These are phyloP conservation scores for Drosophila equinoxialis DNA, from an alignment of 1,140 invertebrate genomes.

Conservation along the genomic window DNA sequence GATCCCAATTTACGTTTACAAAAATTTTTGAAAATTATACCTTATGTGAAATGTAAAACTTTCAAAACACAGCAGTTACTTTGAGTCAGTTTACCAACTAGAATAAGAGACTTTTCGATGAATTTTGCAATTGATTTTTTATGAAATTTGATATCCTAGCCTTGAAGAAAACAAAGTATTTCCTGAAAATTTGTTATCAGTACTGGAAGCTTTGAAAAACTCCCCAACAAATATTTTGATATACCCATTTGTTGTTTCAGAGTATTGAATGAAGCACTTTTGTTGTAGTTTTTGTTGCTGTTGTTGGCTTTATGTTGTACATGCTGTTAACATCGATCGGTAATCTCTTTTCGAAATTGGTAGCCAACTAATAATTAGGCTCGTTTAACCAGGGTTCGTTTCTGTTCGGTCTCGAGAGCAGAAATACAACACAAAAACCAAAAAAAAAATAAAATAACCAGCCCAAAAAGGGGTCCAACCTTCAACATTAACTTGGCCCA, in stretches of 20 bases:
- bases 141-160: neutral
- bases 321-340: constrained; percentile 69
- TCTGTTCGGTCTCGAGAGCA: constrained; percentile 22
- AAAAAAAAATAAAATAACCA: neutral
- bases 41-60: no score
- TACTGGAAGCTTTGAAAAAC: no score
- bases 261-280: neutral
- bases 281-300: constrained; percentile 36
- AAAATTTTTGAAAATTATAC: no score
- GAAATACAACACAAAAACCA: neutral
- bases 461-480: constrained; percentile 44
- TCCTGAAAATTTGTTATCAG: no score
- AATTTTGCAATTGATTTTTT: no score
- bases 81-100: no score
- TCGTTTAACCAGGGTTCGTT: constrained; percentile 59
- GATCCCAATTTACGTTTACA: no score
- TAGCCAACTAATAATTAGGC: constrained; percentile 79
- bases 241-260: neutral
- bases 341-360: constrained; percentile 60
- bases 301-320: constrained; percentile 66
- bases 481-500: constrained; percentile 64
- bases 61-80: no score
- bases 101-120: no score
- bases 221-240: neutral
- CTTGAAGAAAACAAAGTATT: neutral